Percentiles rank a stretch among this genome's conserved stretches.
Conservation (phyloP, 2,113 vertebrate genomes). For the Vulpes vulpes region DNA sequence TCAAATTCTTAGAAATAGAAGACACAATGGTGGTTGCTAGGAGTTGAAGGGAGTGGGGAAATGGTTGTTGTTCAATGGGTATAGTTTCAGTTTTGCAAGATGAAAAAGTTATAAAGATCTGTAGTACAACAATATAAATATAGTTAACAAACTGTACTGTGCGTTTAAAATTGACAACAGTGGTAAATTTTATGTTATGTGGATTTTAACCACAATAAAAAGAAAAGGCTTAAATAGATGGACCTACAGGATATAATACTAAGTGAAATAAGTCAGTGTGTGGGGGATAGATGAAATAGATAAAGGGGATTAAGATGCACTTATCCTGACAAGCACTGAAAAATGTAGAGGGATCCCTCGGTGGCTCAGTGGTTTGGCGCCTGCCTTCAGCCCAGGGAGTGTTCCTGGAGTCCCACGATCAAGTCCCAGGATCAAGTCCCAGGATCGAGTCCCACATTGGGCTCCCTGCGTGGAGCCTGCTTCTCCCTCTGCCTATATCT, state of each 20-base stretch:
- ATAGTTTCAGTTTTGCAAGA: not conserved
- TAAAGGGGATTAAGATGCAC: not conserved
- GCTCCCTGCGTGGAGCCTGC: too few species aligned
- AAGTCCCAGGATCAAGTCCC: too few species aligned
- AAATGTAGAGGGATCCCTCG: not conserved
- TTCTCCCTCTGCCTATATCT: too few species aligned
- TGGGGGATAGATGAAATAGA: not conserved
- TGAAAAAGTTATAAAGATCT: not conserved
- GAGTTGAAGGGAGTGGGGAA: not conserved
- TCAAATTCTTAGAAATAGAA: slow-evolving; percentile 9
- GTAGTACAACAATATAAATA: not conserved
- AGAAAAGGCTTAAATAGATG: not conserved
- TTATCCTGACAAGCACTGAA: not conserved
- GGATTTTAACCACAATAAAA: not conserved
- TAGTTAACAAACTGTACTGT: not conserved
- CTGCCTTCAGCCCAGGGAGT: too few species aligned
- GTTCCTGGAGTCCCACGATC: too few species aligned
- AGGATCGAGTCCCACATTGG: too few species aligned
- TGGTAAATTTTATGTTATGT: not conserved
- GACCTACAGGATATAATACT: not conserved
- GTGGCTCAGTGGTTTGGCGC: too few species aligned
- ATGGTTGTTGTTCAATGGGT: not conserved
- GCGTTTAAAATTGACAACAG: not conserved
- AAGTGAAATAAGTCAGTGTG: not conserved
- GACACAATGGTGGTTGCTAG: not conserved